A percentile compares a stretch with the other conserved stretches of the same genome.
Evolutionary conservation across 2,888 invertebrate species (phyloP).

Genomic region (Pseudococcus jackbeardsleyi): DNA sequence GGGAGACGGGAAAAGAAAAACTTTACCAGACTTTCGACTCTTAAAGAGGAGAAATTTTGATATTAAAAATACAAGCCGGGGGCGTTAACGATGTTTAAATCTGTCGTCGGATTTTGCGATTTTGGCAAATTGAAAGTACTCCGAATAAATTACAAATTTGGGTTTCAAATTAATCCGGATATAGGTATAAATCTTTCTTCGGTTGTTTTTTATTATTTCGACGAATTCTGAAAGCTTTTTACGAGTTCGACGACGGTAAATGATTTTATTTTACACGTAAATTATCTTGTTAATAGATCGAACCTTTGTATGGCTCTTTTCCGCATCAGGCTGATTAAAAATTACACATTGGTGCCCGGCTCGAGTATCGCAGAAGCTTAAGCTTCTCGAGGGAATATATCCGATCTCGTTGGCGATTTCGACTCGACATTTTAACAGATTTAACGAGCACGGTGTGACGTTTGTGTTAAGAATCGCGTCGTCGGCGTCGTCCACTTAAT

Average conservation of each 20-base stretch:
- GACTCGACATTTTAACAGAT: constrained; percentile 23
- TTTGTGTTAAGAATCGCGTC: constrained; percentile 19
- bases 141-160: constrained; percentile 16
- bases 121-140: neutral
- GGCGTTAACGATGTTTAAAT: neutral
- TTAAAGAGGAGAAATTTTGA: neutral
- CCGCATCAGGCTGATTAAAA: constrained; percentile 15
- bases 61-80: neutral
- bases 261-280: neutral
- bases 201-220: neutral
- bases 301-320: neutral
- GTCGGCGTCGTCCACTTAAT: constrained; percentile 39
- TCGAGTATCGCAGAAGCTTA: neutral
- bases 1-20: neutral
- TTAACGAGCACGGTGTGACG: constrained; percentile 19
- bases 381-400: constrained; percentile 14
- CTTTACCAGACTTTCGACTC: neutral
- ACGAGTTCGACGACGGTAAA: neutral
- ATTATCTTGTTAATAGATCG: neutral
- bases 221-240: neutral
- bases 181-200: neutral
- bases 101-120: neutral
- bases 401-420: neutral
- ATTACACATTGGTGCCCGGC: neutral
- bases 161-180: constrained; percentile 13